phyloP scores from a whole-genome alignment of 2,113 vertebrate genomes.

The Arizona elegans region DNA sequence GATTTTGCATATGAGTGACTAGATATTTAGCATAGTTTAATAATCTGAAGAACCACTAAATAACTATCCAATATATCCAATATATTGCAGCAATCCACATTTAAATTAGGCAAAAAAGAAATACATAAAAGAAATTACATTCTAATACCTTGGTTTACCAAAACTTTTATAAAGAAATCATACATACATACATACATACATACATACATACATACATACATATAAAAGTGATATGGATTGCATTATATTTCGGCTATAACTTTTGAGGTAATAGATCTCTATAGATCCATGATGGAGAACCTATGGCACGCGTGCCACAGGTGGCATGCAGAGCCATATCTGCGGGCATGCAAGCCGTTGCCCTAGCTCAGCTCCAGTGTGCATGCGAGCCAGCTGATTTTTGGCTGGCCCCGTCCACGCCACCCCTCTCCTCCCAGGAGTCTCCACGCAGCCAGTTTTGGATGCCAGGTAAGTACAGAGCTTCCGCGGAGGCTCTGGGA shows the following conservation, averaged over 20 bases:
- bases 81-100: not conserved
- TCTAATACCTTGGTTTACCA: not conserved
- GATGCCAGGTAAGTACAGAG: no score
- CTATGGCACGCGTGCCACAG: no score
- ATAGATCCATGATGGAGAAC: not conserved
- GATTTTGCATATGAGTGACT: not conserved
- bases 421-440: no score
- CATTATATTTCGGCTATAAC: not conserved
- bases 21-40: not conserved
- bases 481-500: no score
- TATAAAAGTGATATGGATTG: not conserved
- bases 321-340: no score
- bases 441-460: no score
- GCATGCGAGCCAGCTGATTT: no score
- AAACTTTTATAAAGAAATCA: not conserved
- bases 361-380: no score
- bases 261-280: not conserved
- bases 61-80: not conserved
- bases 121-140: no score
- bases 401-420: no score
- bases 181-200: not conserved
- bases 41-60: not conserved
- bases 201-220: not conserved
- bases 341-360: no score
- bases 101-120: not conserved